Base-by-base conservation (phyloP, 2,888 invertebrate genomes). In the Plebejus argus region DNA sequence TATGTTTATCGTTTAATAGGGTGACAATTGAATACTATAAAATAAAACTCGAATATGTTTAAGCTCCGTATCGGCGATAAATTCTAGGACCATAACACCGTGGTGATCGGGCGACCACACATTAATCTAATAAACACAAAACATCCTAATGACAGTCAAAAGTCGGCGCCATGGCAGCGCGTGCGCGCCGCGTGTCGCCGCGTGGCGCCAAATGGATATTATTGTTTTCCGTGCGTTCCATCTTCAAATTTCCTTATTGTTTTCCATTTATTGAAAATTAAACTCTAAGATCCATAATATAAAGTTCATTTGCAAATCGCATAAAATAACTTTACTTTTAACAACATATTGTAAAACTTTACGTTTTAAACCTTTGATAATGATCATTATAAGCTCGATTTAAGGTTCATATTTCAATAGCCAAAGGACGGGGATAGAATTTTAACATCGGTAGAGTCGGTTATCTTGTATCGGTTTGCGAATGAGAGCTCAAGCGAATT, bases 111-210 rank as follows among this genome's bases (percentile, higher is more conserved):
- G 82, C 83, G 81, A 84, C 84, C 84, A 82, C 86, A 85, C 86
- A 85, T 86, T 86, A 87, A 87, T 87, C 85, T 86, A 86, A 87
- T 87, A 83, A 86, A 85, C 86, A 87, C 86, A 86, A 87, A 86
- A 90, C 89, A 91, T 87, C 79, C 80, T 86, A 85, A 86, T 86
- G 86, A 83, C 84, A 85, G 86, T 83, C 85, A 85, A 84, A 83
- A 83, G 84, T 82, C 83, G 83, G 84, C 87, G 86, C 89, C 87
- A 87, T 86, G 79, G 80, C 81, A 86, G 83, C 90, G 89, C 91
- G 92, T 90, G 93, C 83, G 84, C 66, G 80, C 76, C 82, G 81
- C 83, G 83, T 83, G 82, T 77, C 79, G 78, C 78, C 83, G 79
- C 84, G 85, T 84, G 85, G 81, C 81, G 77, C 81, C 86, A 87